These are phyloP conservation scores for Agonopterix alstromeriana DNA, from an alignment of 2,888 invertebrate species.

Conservation along the genomic window DNA sequence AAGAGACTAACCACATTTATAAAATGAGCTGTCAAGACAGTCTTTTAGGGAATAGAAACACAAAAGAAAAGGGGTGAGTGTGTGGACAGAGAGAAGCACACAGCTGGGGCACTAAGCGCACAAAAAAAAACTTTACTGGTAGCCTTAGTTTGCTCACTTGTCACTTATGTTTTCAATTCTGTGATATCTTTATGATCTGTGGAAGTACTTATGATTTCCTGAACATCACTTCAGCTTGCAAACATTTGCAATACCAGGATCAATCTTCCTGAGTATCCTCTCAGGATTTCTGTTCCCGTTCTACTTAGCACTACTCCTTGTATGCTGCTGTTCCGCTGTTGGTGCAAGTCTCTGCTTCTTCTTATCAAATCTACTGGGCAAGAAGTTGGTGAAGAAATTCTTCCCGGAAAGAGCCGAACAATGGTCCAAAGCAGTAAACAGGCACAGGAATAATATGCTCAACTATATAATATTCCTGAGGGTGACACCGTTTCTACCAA, in stretches of 20 bases:
- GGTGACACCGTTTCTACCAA: conserved; percentile 97
- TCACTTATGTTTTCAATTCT: too few relatives aligned
- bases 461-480: conserved; percentile 98
- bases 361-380: conserved; percentile 92
- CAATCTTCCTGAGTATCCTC: conserved; percentile 96
- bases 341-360: conserved; percentile 98
- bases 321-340: conserved; percentile 95
- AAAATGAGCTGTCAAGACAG: neutral
- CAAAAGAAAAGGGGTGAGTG: too few relatives aligned
- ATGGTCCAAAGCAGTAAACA: conserved; percentile 90
- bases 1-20: too few relatives aligned
- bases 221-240: conserved; percentile 84
- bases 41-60: too few relatives aligned
- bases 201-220: conserved; percentile 26
- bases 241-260: conserved; percentile 99
- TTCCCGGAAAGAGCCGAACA: conserved; percentile 91
- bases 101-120: too few relatives aligned
- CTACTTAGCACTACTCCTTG: conserved; percentile 89
- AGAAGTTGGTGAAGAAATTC: conserved; percentile 88
- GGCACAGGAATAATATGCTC: conserved; percentile 91
- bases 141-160: too few relatives aligned
- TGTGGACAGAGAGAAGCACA: too few relatives aligned
- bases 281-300: conserved; percentile 98
- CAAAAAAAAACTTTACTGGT: neutral
- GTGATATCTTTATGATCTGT: too few relatives aligned